These are phyloP conservation scores for Microcebus tavaratra DNA, from an alignment of 2,113 vertebrate species.

Conservation along the genomic window DNA sequence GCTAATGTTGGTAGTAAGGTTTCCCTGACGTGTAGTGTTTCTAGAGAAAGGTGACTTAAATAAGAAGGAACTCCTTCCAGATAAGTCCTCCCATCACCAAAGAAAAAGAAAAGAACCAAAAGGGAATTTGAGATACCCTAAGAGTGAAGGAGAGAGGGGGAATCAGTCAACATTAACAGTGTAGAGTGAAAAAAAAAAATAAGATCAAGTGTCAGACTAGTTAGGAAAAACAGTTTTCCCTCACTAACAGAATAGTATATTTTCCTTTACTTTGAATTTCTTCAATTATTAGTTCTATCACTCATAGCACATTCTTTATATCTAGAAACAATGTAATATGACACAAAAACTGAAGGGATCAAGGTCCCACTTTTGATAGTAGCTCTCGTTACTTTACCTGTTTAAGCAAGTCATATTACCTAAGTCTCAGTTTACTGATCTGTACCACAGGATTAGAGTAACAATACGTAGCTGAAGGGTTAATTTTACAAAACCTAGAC, in stretches of 20 bases:
- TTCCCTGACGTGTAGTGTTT: background rate
- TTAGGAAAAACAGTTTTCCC: constrained; percentile 13
- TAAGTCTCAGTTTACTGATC: background rate
- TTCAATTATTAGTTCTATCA: background rate
- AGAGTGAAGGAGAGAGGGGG: background rate
- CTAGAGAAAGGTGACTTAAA: constrained; percentile 29
- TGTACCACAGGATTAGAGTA: background rate
- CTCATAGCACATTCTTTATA: background rate
- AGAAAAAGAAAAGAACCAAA: constrained; percentile 10
- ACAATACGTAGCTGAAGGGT: background rate
- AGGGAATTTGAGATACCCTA: background rate
- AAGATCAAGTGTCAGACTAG: background rate
- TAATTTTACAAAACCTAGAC: constrained; percentile 41
- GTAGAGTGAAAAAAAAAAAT: constrained; percentile 8
- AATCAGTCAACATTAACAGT: background rate
- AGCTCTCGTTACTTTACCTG: background rate
- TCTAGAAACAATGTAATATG: background rate
- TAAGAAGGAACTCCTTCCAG: background rate
- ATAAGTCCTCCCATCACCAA: background rate
- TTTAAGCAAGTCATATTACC: background rate
- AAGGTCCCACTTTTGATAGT: background rate
- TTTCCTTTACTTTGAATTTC: constrained; percentile 42
- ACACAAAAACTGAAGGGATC: background rate
- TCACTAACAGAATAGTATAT: background rate
- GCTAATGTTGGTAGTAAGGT: background rate